phyloP scores from a whole-genome alignment of 92 coral and sea anemone species.

The Palythoa grandis region DNA sequence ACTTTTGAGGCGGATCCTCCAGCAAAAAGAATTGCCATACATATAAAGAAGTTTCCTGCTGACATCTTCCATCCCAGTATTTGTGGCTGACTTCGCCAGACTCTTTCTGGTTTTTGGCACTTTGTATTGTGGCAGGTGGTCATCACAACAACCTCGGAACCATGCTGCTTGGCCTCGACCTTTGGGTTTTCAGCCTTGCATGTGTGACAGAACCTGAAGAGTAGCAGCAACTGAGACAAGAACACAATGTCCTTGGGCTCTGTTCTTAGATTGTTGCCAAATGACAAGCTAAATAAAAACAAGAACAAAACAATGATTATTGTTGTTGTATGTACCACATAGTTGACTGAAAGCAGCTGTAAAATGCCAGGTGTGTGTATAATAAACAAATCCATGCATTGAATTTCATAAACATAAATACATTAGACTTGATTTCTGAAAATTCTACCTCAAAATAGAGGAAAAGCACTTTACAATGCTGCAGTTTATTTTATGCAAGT shows the following conservation, averaged over 20 bases:
- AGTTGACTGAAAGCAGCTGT: background rate
- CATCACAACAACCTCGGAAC: constrained; percentile 35
- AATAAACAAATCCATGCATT: background rate
- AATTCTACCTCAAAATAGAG: background rate
- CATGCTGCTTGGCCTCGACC: constrained; percentile 23
- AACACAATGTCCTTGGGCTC: constrained; percentile 48
- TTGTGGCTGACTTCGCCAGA: constrained; percentile 46
- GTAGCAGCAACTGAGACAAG: constrained; percentile 38
- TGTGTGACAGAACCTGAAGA: constrained; percentile 41
- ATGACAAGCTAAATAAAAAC: constrained; percentile 27
- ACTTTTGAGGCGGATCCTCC: constrained; percentile 45
- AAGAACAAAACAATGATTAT: background rate
- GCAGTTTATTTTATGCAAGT: background rate
- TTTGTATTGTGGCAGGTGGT: constrained; percentile 39
- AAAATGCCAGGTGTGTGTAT: background rate
- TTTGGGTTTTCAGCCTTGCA: constrained; percentile 49
- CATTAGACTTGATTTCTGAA: background rate
- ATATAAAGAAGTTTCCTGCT: constrained; percentile 40
- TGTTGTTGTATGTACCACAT: background rate
- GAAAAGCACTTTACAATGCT: background rate
- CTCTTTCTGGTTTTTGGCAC: constrained; percentile 45
- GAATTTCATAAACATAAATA: background rate
- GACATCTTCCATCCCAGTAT: constrained; percentile 39
- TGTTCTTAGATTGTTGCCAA: constrained; percentile 42
- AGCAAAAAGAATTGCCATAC: constrained; percentile 35